Evolutionary conservation across 37 sponge, comb jelly and placozoan species (phyloP), one percentile per base, ranked within the genome.

Genomic region (Beroe ovata): DNA sequence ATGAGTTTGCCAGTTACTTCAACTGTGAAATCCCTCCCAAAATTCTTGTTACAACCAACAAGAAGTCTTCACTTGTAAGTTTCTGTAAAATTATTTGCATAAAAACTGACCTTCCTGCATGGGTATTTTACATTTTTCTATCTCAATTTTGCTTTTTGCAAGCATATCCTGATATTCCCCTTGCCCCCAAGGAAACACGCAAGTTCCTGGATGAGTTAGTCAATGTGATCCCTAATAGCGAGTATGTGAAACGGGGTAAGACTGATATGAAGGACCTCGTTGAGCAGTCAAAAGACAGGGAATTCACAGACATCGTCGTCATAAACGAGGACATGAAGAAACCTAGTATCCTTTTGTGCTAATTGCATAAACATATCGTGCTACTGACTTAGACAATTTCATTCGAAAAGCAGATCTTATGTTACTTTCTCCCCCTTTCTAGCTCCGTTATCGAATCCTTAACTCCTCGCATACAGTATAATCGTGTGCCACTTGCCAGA

Each of bases 1-100:
- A 98, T 89, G 96, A 98, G 64, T 72, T 98, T 88, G 60, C 95
- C 0, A 28, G 90, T 0, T 98, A 95, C 71, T 98, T 98, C 88
- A 89, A 92, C 39, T 39, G 94, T 20, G 29, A 58, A 4, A 64
- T 39, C 20, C 38, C 90, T 0, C 96, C 99, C 0, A 95, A 95
- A 60, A 92, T 98, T 22, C 92, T 98, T 22, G 89, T 98, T 0
- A 93, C 93, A 16, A 91, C 95, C 0, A 60, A 89, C 64, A 89
- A 72, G 20, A 93, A 90, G 59, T 91, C 94, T 14, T 92, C 91
- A 0, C 71, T 69, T n/a, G 93, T 93, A 88, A 92, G 92, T 38
- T 62, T 8, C 2, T 20, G n/a, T n/a, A n/a, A n/a, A n/a, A n/a
- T n/a, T n/a, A n/a, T n/a, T n/a, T n/a, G n/a, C n/a, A n/a, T n/a